Base-by-base conservation (phyloP, 2,113 vertebrate genomes). In the Xyrauchen texanus region DNA sequence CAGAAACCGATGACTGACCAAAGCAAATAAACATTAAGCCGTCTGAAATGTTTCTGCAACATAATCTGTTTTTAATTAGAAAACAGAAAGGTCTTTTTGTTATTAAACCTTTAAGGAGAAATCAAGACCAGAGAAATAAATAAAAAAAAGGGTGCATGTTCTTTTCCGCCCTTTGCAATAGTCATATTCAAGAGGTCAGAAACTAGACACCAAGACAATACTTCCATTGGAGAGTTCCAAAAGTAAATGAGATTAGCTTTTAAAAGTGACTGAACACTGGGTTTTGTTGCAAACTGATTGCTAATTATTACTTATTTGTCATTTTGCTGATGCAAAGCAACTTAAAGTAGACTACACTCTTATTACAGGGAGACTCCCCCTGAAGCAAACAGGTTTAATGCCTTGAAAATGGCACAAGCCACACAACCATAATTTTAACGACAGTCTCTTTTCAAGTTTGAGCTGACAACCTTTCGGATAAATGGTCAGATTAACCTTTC, bases 1-100 rank as follows among this genome's bases (percentile, higher is more conserved):
- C 15, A 53, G 16, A 63, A 75, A 75, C 11, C 45, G n/a, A 61
- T 49, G 63, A 76, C 73, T 76, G 73, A 65, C 73, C 73, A 76
- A 76, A 76, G 62, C 49, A 76, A 76, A 76, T 65, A 76, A 53
- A 76, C n/a, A 76, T 65, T 42, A 75, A 63, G 46, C 72, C 72
- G 51, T 75, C 60, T 61, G 11, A 60, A 61, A 63, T 44, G 16
- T 62, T 69, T 78, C 67, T 70, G 57, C 70, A 42, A 13, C 74
- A 66, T 44, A 55, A 52, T 16, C 49, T 51, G 8, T 53, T 63
- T 34, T 74, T 47, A 42, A 45, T 55, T 13, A 8, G 45, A 62
- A 74, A 51, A 15, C 58, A 61, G 71, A 62, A 74, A 21, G 21
- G 58, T 75, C 3, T 42, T 65, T 52, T 44, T 65, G 73, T 51